Conservation (phyloP, 2,888 invertebrate species). For the Gerris lacustris region DNA sequence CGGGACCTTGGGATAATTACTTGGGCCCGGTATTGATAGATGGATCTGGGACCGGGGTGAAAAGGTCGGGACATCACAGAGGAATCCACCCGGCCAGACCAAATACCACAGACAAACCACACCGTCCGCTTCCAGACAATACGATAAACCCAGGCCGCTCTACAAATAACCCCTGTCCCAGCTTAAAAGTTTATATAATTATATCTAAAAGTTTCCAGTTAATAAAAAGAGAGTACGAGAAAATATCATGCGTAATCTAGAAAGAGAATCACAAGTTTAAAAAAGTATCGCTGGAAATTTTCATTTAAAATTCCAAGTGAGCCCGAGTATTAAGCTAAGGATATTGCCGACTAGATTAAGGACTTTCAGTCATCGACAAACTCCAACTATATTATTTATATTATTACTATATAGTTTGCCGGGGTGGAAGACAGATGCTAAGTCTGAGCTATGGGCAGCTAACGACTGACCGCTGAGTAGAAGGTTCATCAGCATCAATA, state of each 20-base stretch:
- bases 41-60: constrained; percentile 3
- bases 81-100: not conserved
- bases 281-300: too few relatives aligned
- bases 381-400: not conserved
- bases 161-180: too few relatives aligned
- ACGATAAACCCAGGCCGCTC: too few relatives aligned
- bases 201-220: too few relatives aligned
- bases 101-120: too few relatives aligned
- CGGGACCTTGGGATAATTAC: constrained; percentile 2
- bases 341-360: constrained; percentile 2
- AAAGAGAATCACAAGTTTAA: too few relatives aligned
- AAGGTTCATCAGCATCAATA: constrained; percentile 3
- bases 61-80: constrained; percentile 1
- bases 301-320: too few relatives aligned
- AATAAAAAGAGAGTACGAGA: too few relatives aligned
- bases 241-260: too few relatives aligned
- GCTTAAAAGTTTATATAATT: too few relatives aligned
- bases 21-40: not conserved
- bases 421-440: not conserved
- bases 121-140: too few relatives aligned
- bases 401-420: not conserved
- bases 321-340: not conserved
- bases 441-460: not conserved
- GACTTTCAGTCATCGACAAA: not conserved
- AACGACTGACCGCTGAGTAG: not conserved